phyloP scores from a whole-genome alignment of 92 coral and sea anemone species.

The Palythoa caribaeorum region DNA sequence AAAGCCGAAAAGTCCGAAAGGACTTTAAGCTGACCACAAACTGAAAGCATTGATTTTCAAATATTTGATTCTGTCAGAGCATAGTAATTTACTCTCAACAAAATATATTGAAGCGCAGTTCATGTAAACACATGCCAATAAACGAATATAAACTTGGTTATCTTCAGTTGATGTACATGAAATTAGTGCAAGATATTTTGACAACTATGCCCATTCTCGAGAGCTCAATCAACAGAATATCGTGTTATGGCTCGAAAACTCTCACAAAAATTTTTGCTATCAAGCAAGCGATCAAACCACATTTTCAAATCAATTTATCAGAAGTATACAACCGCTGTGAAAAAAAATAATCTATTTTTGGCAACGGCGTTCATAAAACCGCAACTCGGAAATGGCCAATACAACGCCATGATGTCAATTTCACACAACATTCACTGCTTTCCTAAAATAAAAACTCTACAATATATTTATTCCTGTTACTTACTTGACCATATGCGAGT shows the following conservation, averaged over 20 bases:
- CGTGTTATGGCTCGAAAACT: background rate
- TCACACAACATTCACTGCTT: background rate
- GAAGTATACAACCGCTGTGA: slow-evolving; percentile 42
- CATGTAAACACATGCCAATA: slow-evolving; percentile 10
- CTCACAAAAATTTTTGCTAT: slow-evolving; percentile 4
- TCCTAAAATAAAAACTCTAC: background rate
- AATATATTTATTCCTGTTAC: background rate
- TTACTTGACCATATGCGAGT: slow-evolving; percentile 98
- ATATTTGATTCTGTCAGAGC: background rate
- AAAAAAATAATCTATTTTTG: slow-evolving; percentile 17
- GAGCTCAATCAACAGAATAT: slow-evolving; percentile 38
- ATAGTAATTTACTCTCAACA: background rate
- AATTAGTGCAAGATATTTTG: slow-evolving; percentile 14
- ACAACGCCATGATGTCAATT: slow-evolving; percentile 20
- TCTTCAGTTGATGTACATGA: background rate
- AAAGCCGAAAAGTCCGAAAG: background rate
- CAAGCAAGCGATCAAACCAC: slow-evolving; percentile 27
- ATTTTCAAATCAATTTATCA: slow-evolving; percentile 9
- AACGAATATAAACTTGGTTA: background rate
- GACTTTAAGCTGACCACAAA: slow-evolving; percentile 4
- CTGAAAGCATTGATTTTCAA: background rate
- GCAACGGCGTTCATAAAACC: slow-evolving; percentile 14
- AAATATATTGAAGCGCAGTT: background rate
- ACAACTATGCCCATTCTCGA: slow-evolving; percentile 23
- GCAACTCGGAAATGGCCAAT: slow-evolving; percentile 24